Base-by-base conservation (phyloP, 1,140 invertebrate species). In the Heliconius melpomene region DNA sequence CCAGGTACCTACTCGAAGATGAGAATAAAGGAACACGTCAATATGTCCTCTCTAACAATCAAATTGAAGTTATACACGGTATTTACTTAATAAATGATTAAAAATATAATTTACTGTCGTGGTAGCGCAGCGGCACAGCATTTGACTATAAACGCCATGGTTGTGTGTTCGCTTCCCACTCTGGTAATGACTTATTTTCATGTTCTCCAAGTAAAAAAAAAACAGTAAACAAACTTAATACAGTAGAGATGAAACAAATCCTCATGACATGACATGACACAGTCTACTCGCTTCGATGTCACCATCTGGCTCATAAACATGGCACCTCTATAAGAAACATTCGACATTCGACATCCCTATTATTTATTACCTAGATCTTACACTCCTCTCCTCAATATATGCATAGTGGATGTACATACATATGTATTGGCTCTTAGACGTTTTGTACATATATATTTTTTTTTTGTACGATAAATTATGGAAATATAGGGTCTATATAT, bases 281-380 rank as follows among this genome's bases (percentile, higher is more conserved):
- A 23, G 40, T 66, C 75, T 40, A 70, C 75, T 76, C 32, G 52
- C 57, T 50, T 79, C 77, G 77, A 50, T 66, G 52, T 40, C 72
- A 38, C 72, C 72, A 70, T 66, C 72, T 79, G 72, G 6, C 52
- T 74, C 72, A 57, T 70, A 74, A 79, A 78, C 52, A 73, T 74
- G 71, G 72, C 77, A 74, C 32, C 77, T 78, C 72, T 70, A 74
- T 74, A 74, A 50, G 54, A 74, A 79, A 29, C 38, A 16, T 70
- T 16, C 23, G n/a, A 29, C 38, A 16, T 70, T 16, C 23, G n/a
- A 60, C 54, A 46, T 66, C 13, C 16, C 40, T 46, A 13, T 20
- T 52, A 78, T 73, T 78, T 78, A 78, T 78, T 32, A 23, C 32
- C 52, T 70, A 13, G n/a, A 50, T 60, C 57, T 66, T 66, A 26